Base-by-base conservation (phyloP, 2,113 vertebrate species). In the Hydrolagus affinis region DNA sequence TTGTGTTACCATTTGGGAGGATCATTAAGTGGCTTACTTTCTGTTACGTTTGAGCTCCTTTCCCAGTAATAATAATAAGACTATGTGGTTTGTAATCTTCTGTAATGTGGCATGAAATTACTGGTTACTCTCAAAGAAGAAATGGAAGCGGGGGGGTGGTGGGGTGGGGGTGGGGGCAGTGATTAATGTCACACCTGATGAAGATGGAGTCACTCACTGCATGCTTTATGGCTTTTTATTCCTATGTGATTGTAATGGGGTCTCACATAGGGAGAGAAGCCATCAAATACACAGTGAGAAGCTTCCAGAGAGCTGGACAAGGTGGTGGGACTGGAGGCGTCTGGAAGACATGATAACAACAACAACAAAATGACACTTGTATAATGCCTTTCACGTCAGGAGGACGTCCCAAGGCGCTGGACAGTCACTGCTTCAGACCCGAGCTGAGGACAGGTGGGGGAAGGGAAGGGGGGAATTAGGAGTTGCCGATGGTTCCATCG, bases 171-270 rank as follows among this genome's bases (percentile, higher is more conserved):
- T n/a, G n/a, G n/a, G 94, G 94, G 95, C 94, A 93, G 87, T 94
- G 93, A 12, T 77, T n/a, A 93, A 89, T 93, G 92, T 94, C 93
- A 88, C 92, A 93, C 93, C 94, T 93, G 92, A 92, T 93, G 94
- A 93, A 95, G 94, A 95, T 94, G 92, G 93, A 94, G 94, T 94
- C 93, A 95, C 44, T 44, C 44, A 6, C 96, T 96, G 92, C 93
- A 95, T 97, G 98, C 95, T 93, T 95, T 99, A 99, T 99, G 98
- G 98, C 98, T 99, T 99, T 99, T 99, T 99, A 99, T 99, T 99
- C 98, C 98, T 99, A 99, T 97, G 97, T 99, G 98, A 99, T 96
- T 94, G 92, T 97, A 94, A 96, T 95, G 94, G 94, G 93, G 95
- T 94, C 94, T 98, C 96, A 95, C 94, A 96, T 98, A 98, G 97